Evolutionary conservation across 1,140 invertebrate species (phyloP).

Genomic region (Lepidurus arcticus): DNA sequence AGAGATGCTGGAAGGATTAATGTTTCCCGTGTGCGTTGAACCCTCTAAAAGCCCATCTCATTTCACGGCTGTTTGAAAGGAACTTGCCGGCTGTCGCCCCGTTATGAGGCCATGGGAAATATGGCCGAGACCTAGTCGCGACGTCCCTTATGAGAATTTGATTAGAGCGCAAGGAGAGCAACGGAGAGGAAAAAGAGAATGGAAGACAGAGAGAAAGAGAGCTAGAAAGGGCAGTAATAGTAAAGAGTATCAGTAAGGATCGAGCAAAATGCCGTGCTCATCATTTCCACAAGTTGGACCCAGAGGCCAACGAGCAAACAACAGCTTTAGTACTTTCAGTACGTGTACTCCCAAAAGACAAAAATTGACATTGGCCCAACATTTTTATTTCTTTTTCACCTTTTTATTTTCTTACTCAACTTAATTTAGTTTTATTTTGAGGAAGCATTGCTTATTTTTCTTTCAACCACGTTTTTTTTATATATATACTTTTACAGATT

Average conservation of each 20-base stretch:
- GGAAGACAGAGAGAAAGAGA: slow-evolving; percentile 28
- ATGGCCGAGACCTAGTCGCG: slow-evolving; percentile 16
- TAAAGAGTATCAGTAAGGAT: too few species aligned
- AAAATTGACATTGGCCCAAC: too few species aligned
- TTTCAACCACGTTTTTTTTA: neutral
- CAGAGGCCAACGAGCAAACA: too few species aligned
- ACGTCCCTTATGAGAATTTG: slow-evolving; percentile 31
- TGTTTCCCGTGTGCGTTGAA: slow-evolving; percentile 21
- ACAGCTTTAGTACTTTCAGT: too few species aligned
- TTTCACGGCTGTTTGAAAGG: slow-evolving; percentile 21
- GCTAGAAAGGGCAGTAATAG: neutral
- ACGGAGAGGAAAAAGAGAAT: slow-evolving; percentile 26
- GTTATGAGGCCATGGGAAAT: slow-evolving; percentile 14
- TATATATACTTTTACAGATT: slow-evolving; percentile 33
- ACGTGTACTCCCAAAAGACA: too few species aligned
- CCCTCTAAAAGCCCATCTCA: slow-evolving; percentile 21
- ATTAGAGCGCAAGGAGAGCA: slow-evolving; percentile 25
- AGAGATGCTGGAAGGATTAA: slow-evolving; percentile 14
- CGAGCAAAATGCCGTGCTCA: neutral
- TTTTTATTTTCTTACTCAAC: too few species aligned
- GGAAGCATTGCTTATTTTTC: neutral
- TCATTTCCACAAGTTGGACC: neutral
- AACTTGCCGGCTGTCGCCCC: slow-evolving; percentile 20
- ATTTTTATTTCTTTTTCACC: too few species aligned
- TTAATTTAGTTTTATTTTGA: too few species aligned